Base-by-base conservation (phyloP, 2,888 invertebrate species). In the Drosophila atroscutellata region DNA sequence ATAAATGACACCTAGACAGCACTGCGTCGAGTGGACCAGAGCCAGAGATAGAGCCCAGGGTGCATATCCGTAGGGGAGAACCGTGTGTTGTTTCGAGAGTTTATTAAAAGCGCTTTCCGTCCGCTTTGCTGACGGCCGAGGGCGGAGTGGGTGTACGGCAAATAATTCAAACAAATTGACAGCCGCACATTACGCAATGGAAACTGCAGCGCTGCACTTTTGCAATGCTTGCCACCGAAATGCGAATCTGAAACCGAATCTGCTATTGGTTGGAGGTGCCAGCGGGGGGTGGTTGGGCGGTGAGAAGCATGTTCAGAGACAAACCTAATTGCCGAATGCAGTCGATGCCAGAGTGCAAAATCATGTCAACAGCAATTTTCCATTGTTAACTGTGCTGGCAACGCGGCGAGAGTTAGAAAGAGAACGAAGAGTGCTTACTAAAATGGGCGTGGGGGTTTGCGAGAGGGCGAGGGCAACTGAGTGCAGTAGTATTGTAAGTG, bases 301-400 rank as follows among this genome's bases (percentile, higher is more conserved):
- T 20, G 65, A 8, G 52, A 28, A 34, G 54, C 56, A 68, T 61
- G 64, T 50, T 65, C 58, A 86, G 90, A 74, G 93, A 93, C 91
- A 90, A 92, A 92, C 92, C 92, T 92, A 93, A 93, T 93, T 93
- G 93, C 92, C 91, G 92, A 92, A 92, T 93, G 93, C 93, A 93
- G 92, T 93, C 92, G 89, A 91, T 92, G 91, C 90, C 91, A 92
- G 92, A 93, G 93, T 93, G 93, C 93, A 93, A 93, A 93, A 92
- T 92, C 93, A 92, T 93, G 93, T 93, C 93, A 92, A 91, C 91
- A 92, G 92, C 90, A 92, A 91, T 89, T 81, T 91, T 89, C 90
- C 91, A 91, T 88, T 91, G 91, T 86, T 90, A 89, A 71, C 84
- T 72, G 82, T 39, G 26, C 57, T 51, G 49, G 45, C 34, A 60